phyloP scores from a whole-genome alignment of 1,140 invertebrate species.

The Gryllus bimaculatus region DNA sequence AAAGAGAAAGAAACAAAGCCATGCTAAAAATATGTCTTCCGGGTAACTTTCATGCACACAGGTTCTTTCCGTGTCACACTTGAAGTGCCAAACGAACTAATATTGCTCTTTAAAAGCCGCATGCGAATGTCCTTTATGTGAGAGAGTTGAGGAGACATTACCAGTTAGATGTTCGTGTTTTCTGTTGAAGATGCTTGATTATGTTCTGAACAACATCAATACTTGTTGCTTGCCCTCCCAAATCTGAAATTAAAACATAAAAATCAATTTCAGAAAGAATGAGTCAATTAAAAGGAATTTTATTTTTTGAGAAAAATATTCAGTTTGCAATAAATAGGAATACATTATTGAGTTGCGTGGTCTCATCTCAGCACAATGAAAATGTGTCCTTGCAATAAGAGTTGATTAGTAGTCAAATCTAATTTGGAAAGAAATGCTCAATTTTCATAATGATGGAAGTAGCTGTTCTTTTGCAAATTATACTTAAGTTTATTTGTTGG shows the following conservation, averaged over 20 bases:
- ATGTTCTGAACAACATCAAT: slow-evolving; percentile 51
- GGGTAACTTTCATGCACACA: not conserved
- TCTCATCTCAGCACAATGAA: too few species aligned
- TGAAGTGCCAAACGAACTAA: not conserved
- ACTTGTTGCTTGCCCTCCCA: slow-evolving; percentile 49
- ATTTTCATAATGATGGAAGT: too few species aligned
- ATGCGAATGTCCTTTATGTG: not conserved
- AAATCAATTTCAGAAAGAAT: not conserved
- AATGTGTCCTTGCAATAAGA: too few species aligned
- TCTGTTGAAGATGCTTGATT: slow-evolving; percentile 36
- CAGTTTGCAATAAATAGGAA: too few species aligned
- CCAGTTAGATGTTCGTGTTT: slow-evolving; percentile 29
- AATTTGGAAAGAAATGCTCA: too few species aligned
- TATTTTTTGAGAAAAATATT: not conserved
- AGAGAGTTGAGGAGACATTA: slow-evolving; percentile 20
- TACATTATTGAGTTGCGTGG: too few species aligned
- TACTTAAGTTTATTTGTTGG: too few species aligned
- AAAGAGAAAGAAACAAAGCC: not conserved
- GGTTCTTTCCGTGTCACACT: not conserved
- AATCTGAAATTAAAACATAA: slow-evolving; percentile 34
- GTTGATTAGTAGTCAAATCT: too few species aligned
- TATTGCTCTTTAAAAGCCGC: not conserved
- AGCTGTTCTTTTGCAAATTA: too few species aligned
- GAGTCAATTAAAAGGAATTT: not conserved
- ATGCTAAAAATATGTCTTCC: not conserved